A percentile compares a stretch with the other conserved stretches of the same genome.
phyloP scores from a whole-genome alignment of 2,113 vertebrate genomes.

The Myrmophylax atrothorax region DNA sequence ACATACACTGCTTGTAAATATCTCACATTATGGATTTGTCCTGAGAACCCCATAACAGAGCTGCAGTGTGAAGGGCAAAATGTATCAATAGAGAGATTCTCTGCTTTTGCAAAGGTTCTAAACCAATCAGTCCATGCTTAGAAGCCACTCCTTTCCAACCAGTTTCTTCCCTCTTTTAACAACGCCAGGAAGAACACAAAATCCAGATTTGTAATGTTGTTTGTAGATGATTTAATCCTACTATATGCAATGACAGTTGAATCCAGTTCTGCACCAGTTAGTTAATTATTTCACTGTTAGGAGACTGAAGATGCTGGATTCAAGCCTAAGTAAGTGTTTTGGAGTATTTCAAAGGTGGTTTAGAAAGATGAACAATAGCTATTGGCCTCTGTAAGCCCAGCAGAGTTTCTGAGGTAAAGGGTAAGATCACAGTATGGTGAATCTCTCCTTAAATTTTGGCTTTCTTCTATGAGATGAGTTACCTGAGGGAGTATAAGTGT shows the following conservation, averaged over 20 bases:
- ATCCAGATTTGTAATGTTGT: not conserved
- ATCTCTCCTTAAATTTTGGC: not conserved
- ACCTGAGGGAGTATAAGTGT: not conserved
- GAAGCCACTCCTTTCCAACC: not conserved
- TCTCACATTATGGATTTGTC: fast-evolving
- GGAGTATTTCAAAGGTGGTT: not conserved
- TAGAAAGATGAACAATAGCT: not conserved
- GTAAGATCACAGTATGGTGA: not conserved
- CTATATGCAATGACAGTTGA: not conserved
- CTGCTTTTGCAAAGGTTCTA: not conserved
- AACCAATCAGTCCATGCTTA: not conserved
- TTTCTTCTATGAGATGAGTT: not conserved
- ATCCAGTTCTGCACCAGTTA: not conserved
- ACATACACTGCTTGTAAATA: not conserved
- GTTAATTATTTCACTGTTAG: not conserved
- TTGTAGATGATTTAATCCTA: not conserved
- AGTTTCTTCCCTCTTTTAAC: not conserved
- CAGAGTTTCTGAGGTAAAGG: not conserved
- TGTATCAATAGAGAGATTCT: not conserved
- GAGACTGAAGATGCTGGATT: not conserved
- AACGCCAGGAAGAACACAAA: not conserved
- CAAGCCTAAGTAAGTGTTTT: not conserved
- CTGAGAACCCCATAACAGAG: not conserved
- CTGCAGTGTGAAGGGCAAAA: not conserved
- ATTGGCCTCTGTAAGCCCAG: not conserved